Percentiles rank a stretch among this genome's conserved stretches.
These are phyloP conservation scores for Synanthedon tipuliformis DNA, from an alignment of 2,888 invertebrate species.

Conservation along the genomic window DNA sequence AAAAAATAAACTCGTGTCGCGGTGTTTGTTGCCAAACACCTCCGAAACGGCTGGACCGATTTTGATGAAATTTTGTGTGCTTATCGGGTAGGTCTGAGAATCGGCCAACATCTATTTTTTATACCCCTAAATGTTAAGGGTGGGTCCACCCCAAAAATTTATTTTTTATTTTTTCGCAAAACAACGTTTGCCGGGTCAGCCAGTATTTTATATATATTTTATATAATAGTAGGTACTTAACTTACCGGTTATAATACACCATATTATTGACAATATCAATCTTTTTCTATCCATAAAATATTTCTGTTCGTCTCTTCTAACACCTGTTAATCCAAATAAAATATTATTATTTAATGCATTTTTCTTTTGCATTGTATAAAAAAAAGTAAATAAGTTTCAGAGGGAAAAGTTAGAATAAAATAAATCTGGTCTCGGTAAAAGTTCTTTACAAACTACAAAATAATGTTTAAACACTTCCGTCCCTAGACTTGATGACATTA, in stretches of 20 bases:
- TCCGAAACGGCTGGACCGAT: too few species aligned
- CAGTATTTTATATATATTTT: too few species aligned
- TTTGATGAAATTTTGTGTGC: too few species aligned
- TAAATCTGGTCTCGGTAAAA: background rate
- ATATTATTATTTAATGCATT: background rate
- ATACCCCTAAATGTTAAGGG: too few species aligned
- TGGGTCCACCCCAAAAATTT: too few species aligned
- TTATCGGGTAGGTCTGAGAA: too few species aligned
- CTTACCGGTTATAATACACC: background rate
- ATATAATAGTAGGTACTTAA: background rate
- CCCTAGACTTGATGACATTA: slow-evolving; percentile 7
- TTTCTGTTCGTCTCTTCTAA: background rate
- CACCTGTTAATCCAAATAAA: background rate
- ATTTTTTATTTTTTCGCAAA: too few species aligned
- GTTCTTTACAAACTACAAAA: slow-evolving; percentile 1
- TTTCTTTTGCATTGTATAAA: background rate
- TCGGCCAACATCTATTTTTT: too few species aligned
- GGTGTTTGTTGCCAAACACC: too few species aligned
- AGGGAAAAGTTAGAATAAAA: background rate
- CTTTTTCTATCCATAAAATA: background rate
- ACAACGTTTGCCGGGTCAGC: too few species aligned
- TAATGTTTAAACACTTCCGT: background rate
- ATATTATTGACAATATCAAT: background rate
- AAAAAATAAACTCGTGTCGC: too few species aligned
- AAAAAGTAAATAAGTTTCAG: background rate